phyloP scores from a whole-genome alignment of 2,888 invertebrate species.

The Drosophila maculinotata region DNA sequence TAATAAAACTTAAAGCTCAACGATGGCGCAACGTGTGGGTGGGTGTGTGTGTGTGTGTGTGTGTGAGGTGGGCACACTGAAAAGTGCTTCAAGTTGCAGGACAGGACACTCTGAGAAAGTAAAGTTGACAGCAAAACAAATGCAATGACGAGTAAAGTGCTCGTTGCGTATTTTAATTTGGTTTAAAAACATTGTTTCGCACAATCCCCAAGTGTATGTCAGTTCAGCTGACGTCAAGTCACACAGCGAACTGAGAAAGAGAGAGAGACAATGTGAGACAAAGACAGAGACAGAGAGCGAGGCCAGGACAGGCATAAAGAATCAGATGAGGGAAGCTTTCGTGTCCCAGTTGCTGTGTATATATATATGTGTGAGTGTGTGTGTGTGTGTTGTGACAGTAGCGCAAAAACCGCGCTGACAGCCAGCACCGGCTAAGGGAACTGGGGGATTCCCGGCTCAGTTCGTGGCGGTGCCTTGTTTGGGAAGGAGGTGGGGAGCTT shows the following conservation, averaged over 20 bases:
- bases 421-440: conserved; percentile 63
- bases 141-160: conserved; percentile 77
- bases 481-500: conserved; percentile 21
- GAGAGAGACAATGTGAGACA: background rate
- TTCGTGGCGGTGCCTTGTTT: conserved; percentile 16
- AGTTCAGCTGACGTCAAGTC: conserved; percentile 76
- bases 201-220: conserved; percentile 76
- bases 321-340: conserved; percentile 38
- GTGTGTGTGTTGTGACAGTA: conserved; percentile 74
- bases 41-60: conserved; percentile 8
- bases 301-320: conserved; percentile 42
- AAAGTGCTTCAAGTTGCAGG: conserved; percentile 57
- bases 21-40: conserved; percentile 29
- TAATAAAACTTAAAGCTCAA: conserved; percentile 79
- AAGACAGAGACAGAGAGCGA: background rate
- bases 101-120: conserved; percentile 70
- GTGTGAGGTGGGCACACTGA: conserved; percentile 17
- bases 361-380: conserved; percentile 31
- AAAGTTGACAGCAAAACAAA: conserved; percentile 77
- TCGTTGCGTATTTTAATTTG: conserved; percentile 79
- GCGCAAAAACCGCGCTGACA: conserved; percentile 77
- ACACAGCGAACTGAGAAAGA: conserved; percentile 30
- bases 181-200: conserved; percentile 80
- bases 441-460: conserved; percentile 52
- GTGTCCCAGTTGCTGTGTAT: conserved; percentile 36